These are phyloP conservation scores for Chrysotoxum bicinctum DNA, from an alignment of 2,888 invertebrate species.

Conservation along the genomic window DNA sequence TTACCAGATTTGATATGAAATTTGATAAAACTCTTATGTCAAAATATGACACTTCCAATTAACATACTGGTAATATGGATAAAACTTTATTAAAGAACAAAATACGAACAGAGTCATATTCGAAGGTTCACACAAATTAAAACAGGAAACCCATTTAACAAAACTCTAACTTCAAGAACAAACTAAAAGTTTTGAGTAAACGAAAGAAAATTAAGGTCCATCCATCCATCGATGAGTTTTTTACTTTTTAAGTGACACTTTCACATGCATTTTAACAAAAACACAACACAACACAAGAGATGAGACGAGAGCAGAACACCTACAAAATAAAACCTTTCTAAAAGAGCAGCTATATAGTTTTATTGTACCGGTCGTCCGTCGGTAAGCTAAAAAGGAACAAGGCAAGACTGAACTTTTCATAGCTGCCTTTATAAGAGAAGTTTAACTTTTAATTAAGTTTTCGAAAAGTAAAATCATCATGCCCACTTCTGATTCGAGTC, in stretches of 20 bases:
- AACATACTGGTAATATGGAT: too few relatives aligned
- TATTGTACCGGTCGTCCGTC: background rate
- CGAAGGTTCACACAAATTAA: background rate
- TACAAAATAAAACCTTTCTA: background rate
- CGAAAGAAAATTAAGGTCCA: background rate
- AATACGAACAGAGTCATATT: background rate
- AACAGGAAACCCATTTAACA: conserved; percentile 1
- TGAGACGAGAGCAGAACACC: background rate
- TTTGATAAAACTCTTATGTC: too few relatives aligned
- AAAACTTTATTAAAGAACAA: background rate
- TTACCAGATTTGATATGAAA: too few relatives aligned
- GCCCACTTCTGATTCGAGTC: conserved; percentile 17
- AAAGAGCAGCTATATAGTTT: background rate
- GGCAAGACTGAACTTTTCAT: background rate
- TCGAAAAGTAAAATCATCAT: conserved; percentile 24
- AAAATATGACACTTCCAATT: too few relatives aligned
- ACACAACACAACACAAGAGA: background rate
- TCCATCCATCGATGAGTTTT: background rate
- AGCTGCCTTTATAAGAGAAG: background rate
- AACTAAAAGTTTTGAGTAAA: background rate
- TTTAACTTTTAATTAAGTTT: conserved; percentile 55
- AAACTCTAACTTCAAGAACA: background rate
- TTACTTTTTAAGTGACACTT: conserved; percentile 3
- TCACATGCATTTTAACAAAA: background rate
- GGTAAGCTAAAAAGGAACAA: background rate